Conservation (phyloP, 1,140 invertebrate species). For the Stegodyphus mimosarum region DNA sequence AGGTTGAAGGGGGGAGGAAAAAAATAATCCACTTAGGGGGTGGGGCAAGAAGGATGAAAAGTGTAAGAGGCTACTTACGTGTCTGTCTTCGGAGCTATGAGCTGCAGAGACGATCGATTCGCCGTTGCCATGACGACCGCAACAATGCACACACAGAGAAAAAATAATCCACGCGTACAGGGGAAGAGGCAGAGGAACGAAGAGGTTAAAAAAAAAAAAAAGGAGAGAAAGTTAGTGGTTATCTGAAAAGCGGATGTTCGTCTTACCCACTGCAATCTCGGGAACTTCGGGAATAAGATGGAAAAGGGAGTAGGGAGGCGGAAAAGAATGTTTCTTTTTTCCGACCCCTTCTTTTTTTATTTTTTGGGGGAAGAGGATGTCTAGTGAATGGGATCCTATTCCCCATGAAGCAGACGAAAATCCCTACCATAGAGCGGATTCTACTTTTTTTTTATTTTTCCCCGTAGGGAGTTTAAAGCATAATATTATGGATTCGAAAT, state of each 20-base stretch:
- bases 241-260: slow-evolving; percentile 60
- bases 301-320: slow-evolving; percentile 7
- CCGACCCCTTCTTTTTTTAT: background rate
- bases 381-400: slow-evolving; percentile 30
- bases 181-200: slow-evolving; percentile 7
- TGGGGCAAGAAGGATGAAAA: slow-evolving; percentile 49
- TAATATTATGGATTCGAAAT: too few relatives aligned
- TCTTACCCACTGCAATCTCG: slow-evolving; percentile 60
- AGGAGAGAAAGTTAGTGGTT: slow-evolving; percentile 60
- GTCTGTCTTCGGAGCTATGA: slow-evolving; percentile 64
- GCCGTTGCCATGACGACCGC: slow-evolving; percentile 34
- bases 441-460: too few relatives aligned
- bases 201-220: slow-evolving; percentile 22
- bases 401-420: background rate
- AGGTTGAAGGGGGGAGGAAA: slow-evolving; percentile 5
- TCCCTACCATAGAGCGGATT: background rate
- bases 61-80: slow-evolving; percentile 63
- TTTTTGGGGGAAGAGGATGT: slow-evolving; percentile 4
- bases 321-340: slow-evolving; percentile 20
- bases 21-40: slow-evolving; percentile 60
- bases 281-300: slow-evolving; percentile 56
- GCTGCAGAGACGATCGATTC: slow-evolving; percentile 58
- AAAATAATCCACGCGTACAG: background rate
- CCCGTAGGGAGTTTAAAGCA: too few relatives aligned
- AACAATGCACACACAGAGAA: slow-evolving; percentile 32